These are phyloP conservation scores for Tetragonula clypearis DNA, from an alignment of 1,140 invertebrate genomes.

Conservation along the genomic window DNA sequence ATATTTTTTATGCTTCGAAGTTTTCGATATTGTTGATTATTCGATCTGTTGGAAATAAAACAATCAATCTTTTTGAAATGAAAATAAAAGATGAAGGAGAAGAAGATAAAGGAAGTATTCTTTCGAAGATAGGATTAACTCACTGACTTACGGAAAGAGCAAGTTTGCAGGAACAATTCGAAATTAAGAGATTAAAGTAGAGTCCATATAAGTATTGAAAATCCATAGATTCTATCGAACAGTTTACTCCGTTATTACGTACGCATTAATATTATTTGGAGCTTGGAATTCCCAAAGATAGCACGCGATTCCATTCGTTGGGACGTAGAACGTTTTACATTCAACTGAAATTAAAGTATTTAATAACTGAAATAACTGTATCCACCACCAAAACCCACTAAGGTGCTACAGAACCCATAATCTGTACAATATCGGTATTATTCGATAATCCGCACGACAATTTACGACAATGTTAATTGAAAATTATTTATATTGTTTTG, in stretches of 20 bases:
- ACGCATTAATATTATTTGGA: neutral
- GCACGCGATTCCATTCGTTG: neutral
- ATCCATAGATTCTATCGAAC: neutral
- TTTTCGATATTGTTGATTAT: too few species aligned
- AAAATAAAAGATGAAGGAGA: too few species aligned
- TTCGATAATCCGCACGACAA: neutral
- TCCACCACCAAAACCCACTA: neutral
- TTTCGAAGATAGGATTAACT: neutral
- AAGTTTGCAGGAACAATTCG: too few species aligned
- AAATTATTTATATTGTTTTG: neutral
- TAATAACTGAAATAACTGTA: neutral
- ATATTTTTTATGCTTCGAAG: too few species aligned
- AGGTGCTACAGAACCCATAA: slow-evolving; percentile 1
- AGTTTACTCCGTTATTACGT: neutral
- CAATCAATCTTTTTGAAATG: too few species aligned
- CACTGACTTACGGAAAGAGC: neutral
- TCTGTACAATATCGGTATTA: neutral
- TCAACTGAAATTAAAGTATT: neutral
- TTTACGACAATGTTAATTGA: neutral
- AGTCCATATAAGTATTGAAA: neutral
- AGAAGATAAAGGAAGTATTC: too few species aligned
- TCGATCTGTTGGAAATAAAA: too few species aligned
- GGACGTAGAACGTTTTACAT: too few species aligned
- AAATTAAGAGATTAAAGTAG: neutral
- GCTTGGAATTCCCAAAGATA: neutral